phyloP scores from a whole-genome alignment of 2,888 invertebrate species.

The Ornithoptera alexandrae region DNA sequence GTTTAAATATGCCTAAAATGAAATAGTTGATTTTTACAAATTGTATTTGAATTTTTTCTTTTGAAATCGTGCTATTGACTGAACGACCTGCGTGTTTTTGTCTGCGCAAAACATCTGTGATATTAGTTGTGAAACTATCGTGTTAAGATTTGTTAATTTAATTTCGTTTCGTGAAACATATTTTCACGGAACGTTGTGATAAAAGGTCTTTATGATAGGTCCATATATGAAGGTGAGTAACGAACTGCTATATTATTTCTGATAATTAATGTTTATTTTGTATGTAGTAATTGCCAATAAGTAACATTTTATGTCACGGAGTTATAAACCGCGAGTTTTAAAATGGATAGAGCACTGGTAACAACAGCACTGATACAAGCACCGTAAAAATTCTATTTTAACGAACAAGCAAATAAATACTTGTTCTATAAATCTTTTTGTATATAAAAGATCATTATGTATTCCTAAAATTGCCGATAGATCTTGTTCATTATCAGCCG shows the following conservation, averaged over 20 bases:
- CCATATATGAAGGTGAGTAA: slow-evolving; percentile 78
- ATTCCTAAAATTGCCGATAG: background rate
- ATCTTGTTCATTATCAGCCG: too few species aligned
- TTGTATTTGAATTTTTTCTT: slow-evolving; percentile 33
- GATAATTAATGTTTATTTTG: background rate
- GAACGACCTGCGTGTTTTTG: slow-evolving; percentile 55
- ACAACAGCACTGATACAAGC: background rate
- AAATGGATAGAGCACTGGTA: background rate
- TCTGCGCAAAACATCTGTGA: slow-evolving; percentile 62
- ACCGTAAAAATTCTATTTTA: background rate
- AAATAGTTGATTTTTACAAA: slow-evolving; percentile 50
- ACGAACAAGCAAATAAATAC: background rate
- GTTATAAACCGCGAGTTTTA: background rate
- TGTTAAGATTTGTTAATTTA: slow-evolving; percentile 55
- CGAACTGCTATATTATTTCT: slow-evolving; percentile 2
- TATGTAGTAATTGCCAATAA: background rate
- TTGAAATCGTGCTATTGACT: slow-evolving; percentile 57
- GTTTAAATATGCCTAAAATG: slow-evolving; percentile 71
- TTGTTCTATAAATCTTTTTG: background rate
- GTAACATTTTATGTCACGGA: background rate
- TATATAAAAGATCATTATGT: background rate
- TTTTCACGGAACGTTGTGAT: slow-evolving; percentile 70
- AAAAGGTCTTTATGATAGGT: slow-evolving; percentile 78
- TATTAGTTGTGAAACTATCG: slow-evolving; percentile 49
- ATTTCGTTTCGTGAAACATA: slow-evolving; percentile 70